Base-by-base conservation (phyloP, 2,888 invertebrate species). In the Anaspis maculata region DNA sequence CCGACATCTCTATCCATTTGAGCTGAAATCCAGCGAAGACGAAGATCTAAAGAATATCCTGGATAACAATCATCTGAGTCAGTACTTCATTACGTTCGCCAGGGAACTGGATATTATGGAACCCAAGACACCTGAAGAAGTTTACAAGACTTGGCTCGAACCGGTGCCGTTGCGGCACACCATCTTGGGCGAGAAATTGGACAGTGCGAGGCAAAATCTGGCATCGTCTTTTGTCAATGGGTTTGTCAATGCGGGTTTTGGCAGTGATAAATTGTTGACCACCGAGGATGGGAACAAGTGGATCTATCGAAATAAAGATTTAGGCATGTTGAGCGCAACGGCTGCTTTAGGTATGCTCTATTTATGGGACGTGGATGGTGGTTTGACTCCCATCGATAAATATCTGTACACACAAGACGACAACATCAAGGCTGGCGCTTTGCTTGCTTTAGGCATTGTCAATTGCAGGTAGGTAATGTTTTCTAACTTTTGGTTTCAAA, bases 81-180 rank as follows among this genome's bases (percentile, higher is more conserved):
- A 86, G 47, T 86, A 95, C 60, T 99, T 96, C 64, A 70, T 91
- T 16, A 88, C 86, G 51, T 71, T 99, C 43, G 97, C 84, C 2
- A 77, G 96, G 64, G 98, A 98, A 73, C 83, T 98, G 52, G 98
- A 99, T 62, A 95, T 98, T 46, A 88, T 97, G 86, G 97, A 98
- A 61, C 94, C 98, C 0, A 99, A 99, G 70, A 85, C 89, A 1
- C 98, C 98, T 0, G 97, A 99, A 63, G 97, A 97, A 60, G 95
- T 98, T 7, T 98, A 97, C 69, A 99, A 99, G 66, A 86, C 89
- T 0, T 96, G 97, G 76, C 68, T 99, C 41, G 98, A 98, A 66
- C 74, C 74, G 1, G 69, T 73, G 2, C 73, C 73, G 3, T 60
- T 73, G 1, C 71, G 88, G 15, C 79, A 85, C 0, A 78, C 83